A percentile compares a stretch with the other conserved stretches of the same genome.
Conservation (phyloP, 2,797 vertebrate species). For the Myotis findleyi region DNA sequence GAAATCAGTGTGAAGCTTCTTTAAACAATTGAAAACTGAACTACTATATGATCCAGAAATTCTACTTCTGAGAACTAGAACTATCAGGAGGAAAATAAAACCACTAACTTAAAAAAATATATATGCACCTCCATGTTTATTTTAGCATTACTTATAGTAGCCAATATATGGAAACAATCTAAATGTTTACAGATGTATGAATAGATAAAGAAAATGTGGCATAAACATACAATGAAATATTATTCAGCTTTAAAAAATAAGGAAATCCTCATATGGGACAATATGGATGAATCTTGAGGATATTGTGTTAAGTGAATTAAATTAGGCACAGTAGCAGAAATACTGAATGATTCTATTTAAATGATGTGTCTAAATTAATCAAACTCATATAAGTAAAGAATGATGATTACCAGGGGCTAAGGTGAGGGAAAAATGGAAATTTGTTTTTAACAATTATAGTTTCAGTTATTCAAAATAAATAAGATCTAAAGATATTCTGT, state of each 20-base stretch:
- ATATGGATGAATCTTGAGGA: neutral
- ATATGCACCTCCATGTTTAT: neutral
- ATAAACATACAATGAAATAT: neutral
- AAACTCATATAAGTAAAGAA: neutral
- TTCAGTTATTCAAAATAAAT: neutral
- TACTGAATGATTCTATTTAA: neutral
- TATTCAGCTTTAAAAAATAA: neutral
- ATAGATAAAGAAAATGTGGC: neutral
- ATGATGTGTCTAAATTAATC: neutral
- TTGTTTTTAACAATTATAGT: neutral
- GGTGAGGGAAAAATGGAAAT: neutral
- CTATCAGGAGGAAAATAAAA: neutral
- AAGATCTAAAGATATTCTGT: neutral
- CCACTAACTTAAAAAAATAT: neutral
- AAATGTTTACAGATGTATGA: neutral
- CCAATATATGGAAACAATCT: neutral
- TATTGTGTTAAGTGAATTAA: constrained; percentile 2
- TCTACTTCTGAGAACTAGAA: neutral
- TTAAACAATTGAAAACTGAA: neutral
- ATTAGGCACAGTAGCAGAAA: neutral
- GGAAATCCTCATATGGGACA: neutral
- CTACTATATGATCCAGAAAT: neutral
- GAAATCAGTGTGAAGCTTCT: neutral
- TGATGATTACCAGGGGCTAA: neutral
- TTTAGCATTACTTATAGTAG: neutral